Evolutionary conservation across 2,113 vertebrate genomes (phyloP).

Genomic region (Garra rufa): DNA sequence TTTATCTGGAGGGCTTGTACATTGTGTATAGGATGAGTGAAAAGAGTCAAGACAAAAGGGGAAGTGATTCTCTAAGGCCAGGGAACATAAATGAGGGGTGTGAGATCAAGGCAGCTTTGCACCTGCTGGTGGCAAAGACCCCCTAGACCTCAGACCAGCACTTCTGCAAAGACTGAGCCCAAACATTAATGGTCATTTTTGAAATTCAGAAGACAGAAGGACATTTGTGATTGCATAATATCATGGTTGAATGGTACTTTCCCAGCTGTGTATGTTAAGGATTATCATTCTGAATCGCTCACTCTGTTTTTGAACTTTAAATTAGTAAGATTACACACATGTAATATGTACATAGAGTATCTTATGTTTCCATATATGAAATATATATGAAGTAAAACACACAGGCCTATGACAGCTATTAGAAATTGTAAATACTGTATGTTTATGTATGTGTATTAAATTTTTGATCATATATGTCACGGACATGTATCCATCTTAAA

Average conservation of each 20-base stretch:
- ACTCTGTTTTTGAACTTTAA: not conserved
- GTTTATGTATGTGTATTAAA: too few species aligned
- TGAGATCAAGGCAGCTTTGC: conserved; percentile 20
- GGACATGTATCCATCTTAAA: not conserved
- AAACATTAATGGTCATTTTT: not conserved
- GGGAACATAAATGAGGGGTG: conserved; percentile 15
- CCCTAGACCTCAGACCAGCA: conserved; percentile 3
- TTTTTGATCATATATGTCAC: too few species aligned
- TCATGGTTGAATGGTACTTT: not conserved
- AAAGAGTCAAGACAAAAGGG: conserved; percentile 23
- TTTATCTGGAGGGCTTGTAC: conserved; percentile 22
- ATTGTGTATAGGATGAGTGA: conserved; percentile 24
- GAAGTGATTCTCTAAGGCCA: not conserved
- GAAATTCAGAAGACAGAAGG: not conserved
- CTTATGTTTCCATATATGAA: not conserved
- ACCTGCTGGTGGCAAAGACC: conserved; percentile 25
- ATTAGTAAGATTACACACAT: too few species aligned
- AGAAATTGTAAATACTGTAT: too few species aligned
- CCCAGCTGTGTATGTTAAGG: not conserved
- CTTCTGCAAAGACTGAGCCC: not conserved
- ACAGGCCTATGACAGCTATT: too few species aligned
- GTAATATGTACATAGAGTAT: too few species aligned
- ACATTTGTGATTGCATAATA: not conserved
- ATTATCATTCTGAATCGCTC: not conserved
- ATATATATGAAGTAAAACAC: too few species aligned